Evolutionary conservation across 92 coral and sea anemone species (phyloP).

Genomic region (Palythoa caribaeorum): DNA sequence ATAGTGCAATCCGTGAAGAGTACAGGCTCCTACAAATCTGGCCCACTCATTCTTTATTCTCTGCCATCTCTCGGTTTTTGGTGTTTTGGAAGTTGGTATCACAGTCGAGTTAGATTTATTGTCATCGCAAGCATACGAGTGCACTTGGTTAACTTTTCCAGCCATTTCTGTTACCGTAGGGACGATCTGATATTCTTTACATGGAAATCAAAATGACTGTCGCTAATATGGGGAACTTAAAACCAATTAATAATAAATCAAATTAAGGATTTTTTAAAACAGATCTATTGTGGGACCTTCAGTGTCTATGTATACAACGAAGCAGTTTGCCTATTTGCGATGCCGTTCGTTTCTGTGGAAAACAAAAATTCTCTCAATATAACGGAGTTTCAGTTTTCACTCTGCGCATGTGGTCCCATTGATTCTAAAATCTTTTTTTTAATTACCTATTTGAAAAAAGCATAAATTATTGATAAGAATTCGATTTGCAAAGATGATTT

Average conservation of each 20-base stretch:
- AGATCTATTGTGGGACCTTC: not conserved
- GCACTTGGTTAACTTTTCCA: constrained; percentile 9
- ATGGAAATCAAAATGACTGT: not conserved
- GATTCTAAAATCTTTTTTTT: not conserved
- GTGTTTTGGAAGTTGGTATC: not conserved
- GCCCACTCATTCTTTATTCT: constrained; percentile 12
- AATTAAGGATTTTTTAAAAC: not conserved
- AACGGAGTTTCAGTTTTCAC: not conserved
- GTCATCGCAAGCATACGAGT: not conserved
- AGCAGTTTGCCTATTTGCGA: not conserved
- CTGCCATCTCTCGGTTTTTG: not conserved
- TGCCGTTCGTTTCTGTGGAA: not conserved
- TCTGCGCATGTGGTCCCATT: not conserved
- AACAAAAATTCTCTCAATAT: not conserved
- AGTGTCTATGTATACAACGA: not conserved
- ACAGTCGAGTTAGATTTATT: not conserved
- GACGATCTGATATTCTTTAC: not conserved
- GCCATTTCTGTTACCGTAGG: constrained; percentile 2
- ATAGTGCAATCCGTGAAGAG: constrained; percentile 85
- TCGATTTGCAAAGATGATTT: not conserved
- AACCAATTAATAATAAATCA: not conserved
- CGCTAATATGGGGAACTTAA: not conserved
- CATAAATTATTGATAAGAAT: not conserved
- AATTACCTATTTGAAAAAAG: constrained; percentile 5
- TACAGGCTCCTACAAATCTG: constrained; percentile 39